phyloP scores from a whole-genome alignment of 2,888 invertebrate species.

The Eumerus sabulonum region DNA sequence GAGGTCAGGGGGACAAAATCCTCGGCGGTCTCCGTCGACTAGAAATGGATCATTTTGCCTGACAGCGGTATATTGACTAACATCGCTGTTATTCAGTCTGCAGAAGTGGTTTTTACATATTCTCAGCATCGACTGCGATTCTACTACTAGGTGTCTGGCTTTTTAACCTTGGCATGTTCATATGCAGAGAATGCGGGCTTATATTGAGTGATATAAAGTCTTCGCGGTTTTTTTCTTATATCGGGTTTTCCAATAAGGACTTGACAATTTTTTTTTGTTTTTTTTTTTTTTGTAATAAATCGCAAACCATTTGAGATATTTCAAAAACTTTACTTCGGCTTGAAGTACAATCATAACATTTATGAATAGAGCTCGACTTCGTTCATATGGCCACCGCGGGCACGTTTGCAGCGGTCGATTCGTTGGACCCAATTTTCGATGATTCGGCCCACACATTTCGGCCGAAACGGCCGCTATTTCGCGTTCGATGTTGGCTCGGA shows the following conservation, averaged over 20 bases:
- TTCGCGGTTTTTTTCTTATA: not conserved
- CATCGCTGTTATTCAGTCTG: no score
- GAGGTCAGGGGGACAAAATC: no score
- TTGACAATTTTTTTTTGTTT: not conserved
- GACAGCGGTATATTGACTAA: no score
- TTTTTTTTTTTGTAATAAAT: not conserved
- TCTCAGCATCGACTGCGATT: no score
- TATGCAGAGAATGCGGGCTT: no score
- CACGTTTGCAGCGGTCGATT: not conserved
- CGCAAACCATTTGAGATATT: not conserved
- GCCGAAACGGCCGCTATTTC: slow-evolving; percentile 6
- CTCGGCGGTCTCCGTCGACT: no score
- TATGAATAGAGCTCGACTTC: slow-evolving; percentile 2
- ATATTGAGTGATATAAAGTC: no score
- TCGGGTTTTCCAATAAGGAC: not conserved
- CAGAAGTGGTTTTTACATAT: no score
- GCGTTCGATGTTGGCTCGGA: slow-evolving; percentile 6
- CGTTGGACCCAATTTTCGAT: slow-evolving; percentile 3
- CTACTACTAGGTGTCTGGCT: no score
- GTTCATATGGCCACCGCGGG: not conserved
- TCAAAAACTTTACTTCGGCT: slow-evolving; percentile 1
- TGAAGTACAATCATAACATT: not conserved
- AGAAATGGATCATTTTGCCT: no score
- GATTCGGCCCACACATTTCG: slow-evolving; percentile 1
- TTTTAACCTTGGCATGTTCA: no score